Conservation (phyloP, 2,888 invertebrate genomes). For the Amitus sp. region DNA sequence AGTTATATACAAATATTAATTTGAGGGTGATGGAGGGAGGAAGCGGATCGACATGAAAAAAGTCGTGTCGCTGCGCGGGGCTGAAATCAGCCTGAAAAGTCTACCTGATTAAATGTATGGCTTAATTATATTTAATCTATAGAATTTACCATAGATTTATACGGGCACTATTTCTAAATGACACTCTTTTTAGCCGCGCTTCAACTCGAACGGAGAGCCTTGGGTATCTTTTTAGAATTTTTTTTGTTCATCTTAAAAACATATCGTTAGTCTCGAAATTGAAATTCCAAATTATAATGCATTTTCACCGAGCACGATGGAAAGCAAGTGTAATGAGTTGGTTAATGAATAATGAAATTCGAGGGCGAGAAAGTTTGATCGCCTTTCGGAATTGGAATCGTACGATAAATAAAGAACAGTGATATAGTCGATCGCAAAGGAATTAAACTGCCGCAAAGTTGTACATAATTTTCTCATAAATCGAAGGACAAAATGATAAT, state of each 20-base stretch:
- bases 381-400: no score
- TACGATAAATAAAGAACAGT: constrained; percentile 38
- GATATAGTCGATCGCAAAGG: constrained; percentile 46
- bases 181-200: constrained; percentile 57
- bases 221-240: not conserved
- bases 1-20: constrained; percentile 32
- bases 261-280: not conserved
- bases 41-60: constrained; percentile 32
- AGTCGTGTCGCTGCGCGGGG: constrained; percentile 50
- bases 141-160: constrained; percentile 62
- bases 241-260: not conserved
- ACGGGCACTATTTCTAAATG: constrained; percentile 50
- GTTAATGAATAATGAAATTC: no score
- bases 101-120: constrained; percentile 65
- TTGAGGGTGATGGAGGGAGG: constrained; percentile 47
- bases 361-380: constrained; percentile 10
- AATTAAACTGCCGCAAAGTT: constrained; percentile 50
- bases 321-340: no score
- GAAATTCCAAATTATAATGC: no score
- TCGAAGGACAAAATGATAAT: constrained; percentile 20
- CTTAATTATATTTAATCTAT: constrained; percentile 65
- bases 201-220: not conserved
- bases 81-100: constrained; percentile 62
- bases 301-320: no score
- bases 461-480: constrained; percentile 47